phyloP scores from a whole-genome alignment of 2,888 invertebrate species.

The Onthophagus sagittarius region DNA sequence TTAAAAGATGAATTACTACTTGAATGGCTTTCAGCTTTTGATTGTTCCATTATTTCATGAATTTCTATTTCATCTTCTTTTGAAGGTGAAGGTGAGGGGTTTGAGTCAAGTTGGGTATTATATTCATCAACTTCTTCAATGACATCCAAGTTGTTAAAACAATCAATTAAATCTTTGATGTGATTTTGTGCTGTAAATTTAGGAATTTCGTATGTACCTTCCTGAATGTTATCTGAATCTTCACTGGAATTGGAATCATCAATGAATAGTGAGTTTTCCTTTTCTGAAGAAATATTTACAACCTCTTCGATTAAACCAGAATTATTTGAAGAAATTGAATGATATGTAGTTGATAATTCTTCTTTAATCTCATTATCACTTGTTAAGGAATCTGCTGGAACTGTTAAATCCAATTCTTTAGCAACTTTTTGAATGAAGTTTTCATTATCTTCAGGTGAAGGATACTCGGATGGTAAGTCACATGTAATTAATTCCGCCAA shows the following conservation, averaged over 20 bases:
- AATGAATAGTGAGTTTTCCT: not conserved
- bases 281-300: not conserved
- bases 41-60: too few species aligned
- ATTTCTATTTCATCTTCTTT: too few species aligned
- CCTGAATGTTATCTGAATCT: not conserved
- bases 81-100: too few species aligned
- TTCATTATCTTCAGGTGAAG: too few species aligned
- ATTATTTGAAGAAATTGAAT: not conserved
- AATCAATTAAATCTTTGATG: not conserved
- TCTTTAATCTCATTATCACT: too few species aligned
- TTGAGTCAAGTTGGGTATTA: not conserved
- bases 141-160: not conserved
- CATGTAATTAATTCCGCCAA: not conserved
- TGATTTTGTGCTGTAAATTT: not conserved
- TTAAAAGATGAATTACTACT: not conserved
- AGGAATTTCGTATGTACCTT: not conserved
- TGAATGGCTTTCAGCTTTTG: too few species aligned
- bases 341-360: not conserved
- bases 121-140: slow-evolving; percentile 5
- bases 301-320: not conserved
- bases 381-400: too few species aligned
- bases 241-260: not conserved
- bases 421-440: too few species aligned
- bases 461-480: too few species aligned
- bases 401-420: too few species aligned